Conservation (phyloP, 1,140 invertebrate genomes). For the Diorhabda elongata region DNA sequence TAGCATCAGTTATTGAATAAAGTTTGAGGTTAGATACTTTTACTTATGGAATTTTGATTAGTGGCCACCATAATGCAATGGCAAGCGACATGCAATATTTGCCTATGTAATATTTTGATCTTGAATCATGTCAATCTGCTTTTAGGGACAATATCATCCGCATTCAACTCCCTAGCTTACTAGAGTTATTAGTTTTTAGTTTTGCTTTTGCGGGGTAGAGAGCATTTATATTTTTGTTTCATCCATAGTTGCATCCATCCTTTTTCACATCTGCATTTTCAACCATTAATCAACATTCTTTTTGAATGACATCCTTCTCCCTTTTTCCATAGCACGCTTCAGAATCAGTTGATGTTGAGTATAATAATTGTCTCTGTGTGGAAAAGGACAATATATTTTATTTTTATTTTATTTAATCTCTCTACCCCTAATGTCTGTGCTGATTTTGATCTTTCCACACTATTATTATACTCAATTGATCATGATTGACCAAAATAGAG, state of each 20-base stretch:
- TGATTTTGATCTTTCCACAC: conserved; percentile 31
- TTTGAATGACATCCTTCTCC: conserved; percentile 6
- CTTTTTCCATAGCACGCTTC: conserved; percentile 22
- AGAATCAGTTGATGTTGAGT: conserved; percentile 40
- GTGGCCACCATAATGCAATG: no score
- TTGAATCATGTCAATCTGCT: no score
- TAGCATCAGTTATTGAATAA: no score
- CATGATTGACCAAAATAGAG: conserved; percentile 2
- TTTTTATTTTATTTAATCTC: conserved; percentile 36
- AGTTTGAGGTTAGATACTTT: no score
- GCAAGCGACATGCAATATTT: no score
- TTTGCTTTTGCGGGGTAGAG: conserved; percentile 58
- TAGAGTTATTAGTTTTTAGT: background rate
- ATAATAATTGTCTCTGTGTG: conserved; percentile 38
- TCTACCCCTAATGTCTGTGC: conserved; percentile 42
- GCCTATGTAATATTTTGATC: no score
- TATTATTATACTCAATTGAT: conserved; percentile 41
- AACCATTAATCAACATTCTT: background rate
- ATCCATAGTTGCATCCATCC: background rate
- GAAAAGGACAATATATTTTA: conserved; percentile 6
- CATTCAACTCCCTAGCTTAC: no score
- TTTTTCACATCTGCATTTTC: background rate
- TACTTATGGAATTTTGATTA: no score
- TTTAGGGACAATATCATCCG: no score
- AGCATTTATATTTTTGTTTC: conserved; percentile 51